Conservation (phyloP, 2,113 vertebrate genomes). For the Gymnocephalus cernua region DNA sequence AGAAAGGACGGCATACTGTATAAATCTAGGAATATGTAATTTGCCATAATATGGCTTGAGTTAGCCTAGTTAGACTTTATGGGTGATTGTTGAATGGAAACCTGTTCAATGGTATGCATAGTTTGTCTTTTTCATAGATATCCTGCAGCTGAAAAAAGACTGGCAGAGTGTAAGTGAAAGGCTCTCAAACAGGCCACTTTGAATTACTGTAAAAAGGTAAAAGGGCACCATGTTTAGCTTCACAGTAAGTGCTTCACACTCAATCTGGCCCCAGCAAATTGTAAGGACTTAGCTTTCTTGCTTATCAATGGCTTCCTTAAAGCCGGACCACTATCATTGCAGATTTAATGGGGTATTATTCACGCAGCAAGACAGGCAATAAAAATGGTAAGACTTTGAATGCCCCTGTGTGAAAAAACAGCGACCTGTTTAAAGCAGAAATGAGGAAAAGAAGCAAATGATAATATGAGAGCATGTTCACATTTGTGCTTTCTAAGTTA, state of each 20-base stretch:
- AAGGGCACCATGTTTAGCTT: slow-evolving; percentile 69
- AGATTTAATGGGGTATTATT: slow-evolving; percentile 80
- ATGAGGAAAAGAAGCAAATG: slow-evolving; percentile 17
- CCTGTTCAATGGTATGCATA: slow-evolving; percentile 13
- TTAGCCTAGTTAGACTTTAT: slow-evolving; percentile 15
- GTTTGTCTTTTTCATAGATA: slow-evolving; percentile 29
- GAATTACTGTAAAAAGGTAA: slow-evolving; percentile 65
- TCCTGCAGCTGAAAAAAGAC: slow-evolving; percentile 28
- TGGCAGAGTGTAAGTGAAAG: slow-evolving; percentile 33
- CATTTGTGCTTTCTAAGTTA: slow-evolving; percentile 24
- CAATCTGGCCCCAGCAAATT: slow-evolving; percentile 66
- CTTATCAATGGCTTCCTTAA: slow-evolving; percentile 68
- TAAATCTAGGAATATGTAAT: neutral
- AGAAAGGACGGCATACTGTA: neutral
- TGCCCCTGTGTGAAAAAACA: slow-evolving; percentile 6
- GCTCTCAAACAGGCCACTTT: slow-evolving; percentile 54
- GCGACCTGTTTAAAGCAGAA: slow-evolving; percentile 31
- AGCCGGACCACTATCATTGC: slow-evolving; percentile 64
- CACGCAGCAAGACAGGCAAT: slow-evolving; percentile 69
- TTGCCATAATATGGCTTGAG: slow-evolving; percentile 7
- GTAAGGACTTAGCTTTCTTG: slow-evolving; percentile 65
- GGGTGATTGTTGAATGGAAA: slow-evolving; percentile 7
- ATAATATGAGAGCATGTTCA: slow-evolving; percentile 36
- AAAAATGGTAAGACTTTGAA: slow-evolving; percentile 56
- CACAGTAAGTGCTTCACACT: slow-evolving; percentile 66